Conservation (phyloP, 2,888 invertebrate species). For the Crematogaster levior region DNA sequence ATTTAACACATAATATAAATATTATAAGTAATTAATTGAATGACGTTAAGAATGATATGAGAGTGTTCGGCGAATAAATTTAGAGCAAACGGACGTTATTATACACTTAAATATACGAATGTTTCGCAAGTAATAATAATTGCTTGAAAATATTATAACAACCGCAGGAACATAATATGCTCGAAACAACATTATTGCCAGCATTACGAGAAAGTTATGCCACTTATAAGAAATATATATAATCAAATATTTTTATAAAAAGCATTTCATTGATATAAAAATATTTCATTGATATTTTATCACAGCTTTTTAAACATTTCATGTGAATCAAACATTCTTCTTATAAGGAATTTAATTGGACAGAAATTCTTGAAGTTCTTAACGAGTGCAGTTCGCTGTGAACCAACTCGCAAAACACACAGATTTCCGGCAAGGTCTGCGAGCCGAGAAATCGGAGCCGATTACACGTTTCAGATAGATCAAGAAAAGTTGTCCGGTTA, state of each 20-base stretch:
- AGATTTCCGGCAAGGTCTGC: slow-evolving; percentile 22
- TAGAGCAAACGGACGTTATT: neutral
- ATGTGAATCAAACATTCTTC: neutral
- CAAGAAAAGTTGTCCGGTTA: slow-evolving; percentile 47
- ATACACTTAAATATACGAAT: neutral
- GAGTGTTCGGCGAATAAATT: slow-evolving; percentile 27
- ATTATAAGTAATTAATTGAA: slow-evolving; percentile 23
- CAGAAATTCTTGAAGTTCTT: neutral
- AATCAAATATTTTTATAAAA: slow-evolving; percentile 12
- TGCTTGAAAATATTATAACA: neutral
- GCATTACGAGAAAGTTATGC: neutral
- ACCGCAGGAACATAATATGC: neutral
- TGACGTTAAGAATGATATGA: slow-evolving; percentile 1
- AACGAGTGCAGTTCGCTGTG: neutral
- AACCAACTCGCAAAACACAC: neutral
- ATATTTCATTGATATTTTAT: neutral
- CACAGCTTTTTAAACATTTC: neutral
- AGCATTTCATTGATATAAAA: neutral
- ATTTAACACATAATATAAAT: slow-evolving; percentile 13
- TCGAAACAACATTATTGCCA: slow-evolving; percentile 1
- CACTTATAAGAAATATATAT: neutral
- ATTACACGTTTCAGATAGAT: slow-evolving; percentile 46
- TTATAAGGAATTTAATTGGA: neutral
- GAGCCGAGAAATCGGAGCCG: slow-evolving; percentile 53
- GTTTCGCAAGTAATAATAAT: neutral